Evolutionary conservation across 2,113 vertebrate species (phyloP), one percentile per base, ranked within the genome.

Genomic region (Ammodytes dubius): DNA sequence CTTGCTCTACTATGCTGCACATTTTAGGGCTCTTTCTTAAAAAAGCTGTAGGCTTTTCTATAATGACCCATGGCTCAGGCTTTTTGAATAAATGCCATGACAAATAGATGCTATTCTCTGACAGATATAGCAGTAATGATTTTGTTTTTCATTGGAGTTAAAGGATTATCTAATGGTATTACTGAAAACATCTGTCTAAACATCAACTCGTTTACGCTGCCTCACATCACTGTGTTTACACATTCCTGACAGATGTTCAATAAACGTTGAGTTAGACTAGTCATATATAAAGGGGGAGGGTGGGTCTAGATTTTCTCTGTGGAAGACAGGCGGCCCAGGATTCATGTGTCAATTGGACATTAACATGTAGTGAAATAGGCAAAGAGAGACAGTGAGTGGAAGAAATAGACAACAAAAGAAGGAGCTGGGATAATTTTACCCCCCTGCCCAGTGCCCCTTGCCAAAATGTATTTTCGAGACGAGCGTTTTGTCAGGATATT

Each of bases 161-260:
- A 89, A 83, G 87, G 91, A 93, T 93, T 94, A 94, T 93, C 87
- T 88, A 90, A 87, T 82, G 82, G 91, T 70, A 89, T 93, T 93
- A 93, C 83, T 74, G 76, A 88, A 94, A 95, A 92, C 90, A 95
- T 94, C 92, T 92, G 93, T 92, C 88, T 85, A 64, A 87, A 79
- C 89, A 67, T 86, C 87, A 90, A 80, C 70, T 74, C n/a, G 2
- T 63, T 35, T 64, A 75, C 6, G 2, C 79, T 42, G 76, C 59
- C 61, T 76, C 49, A 35, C 43, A 6, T 66, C 49, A 72, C 46
- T 75, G 43, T 50, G 54, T 85, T 81, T 75, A 77, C 68, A 66
- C 70, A 45, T 65, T 81, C 37, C 79, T 88, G 79, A 75, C 86
- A 84, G 71, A 89, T 87, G 74, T 84, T 90, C 79, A 76, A 7